These are phyloP conservation scores for Antechinus flavipes DNA, from an alignment of 2,113 vertebrate species.

Conservation along the genomic window DNA sequence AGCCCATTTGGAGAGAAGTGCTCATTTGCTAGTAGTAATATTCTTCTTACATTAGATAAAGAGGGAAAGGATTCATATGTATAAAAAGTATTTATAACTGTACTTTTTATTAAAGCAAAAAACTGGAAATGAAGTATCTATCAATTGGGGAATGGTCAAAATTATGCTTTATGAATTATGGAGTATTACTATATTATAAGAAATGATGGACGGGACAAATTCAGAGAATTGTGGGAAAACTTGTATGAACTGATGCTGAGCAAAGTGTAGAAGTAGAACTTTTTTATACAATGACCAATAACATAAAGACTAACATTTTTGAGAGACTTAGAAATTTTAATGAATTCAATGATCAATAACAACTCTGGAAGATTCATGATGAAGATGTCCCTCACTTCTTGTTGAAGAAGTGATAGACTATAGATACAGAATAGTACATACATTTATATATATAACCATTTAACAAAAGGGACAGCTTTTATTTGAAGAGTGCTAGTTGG, in stretches of 20 bases:
- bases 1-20: not conserved
- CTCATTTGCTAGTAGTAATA: not conserved
- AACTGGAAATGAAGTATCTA: not conserved
- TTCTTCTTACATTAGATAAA: not conserved
- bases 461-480: not conserved
- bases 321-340: not conserved
- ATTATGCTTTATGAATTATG: not conserved
- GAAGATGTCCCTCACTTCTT: not conserved
- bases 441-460: not conserved
- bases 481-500: not conserved
- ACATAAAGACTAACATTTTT: not conserved
- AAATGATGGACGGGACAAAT: not conserved
- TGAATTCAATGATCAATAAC: not conserved
- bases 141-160: not conserved
- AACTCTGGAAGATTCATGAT: not conserved
- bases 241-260: not conserved
- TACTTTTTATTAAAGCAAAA: not conserved
- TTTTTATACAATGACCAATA: not conserved
- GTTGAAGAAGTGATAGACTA: not conserved
- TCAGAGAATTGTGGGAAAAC: not conserved
- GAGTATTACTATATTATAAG: not conserved
- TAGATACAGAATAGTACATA: not conserved
- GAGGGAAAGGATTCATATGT: not conserved
- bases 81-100: not conserved
- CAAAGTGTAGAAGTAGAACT: not conserved